Conservation (phyloP, 2,797 vertebrate genomes). For the Oryzias dopingdopingensis region DNA sequence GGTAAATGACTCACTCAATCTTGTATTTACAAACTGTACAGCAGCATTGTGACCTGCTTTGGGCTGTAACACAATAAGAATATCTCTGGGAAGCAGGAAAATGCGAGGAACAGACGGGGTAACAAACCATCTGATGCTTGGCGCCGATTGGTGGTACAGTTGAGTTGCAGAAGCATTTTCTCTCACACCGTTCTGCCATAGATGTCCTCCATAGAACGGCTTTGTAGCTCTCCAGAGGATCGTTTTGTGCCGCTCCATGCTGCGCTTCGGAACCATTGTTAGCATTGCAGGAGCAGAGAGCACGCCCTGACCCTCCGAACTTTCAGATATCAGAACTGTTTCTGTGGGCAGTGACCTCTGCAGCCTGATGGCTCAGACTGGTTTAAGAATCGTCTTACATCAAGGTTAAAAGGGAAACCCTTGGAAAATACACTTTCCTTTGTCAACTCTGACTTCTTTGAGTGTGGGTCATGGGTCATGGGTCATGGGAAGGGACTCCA, state of each 20-base stretch:
- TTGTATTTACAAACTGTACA: conserved; percentile 10
- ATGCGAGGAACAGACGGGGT: no score
- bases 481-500: conserved; percentile 25
- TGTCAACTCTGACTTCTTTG: neutral
- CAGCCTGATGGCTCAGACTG: conserved; percentile 5
- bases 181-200: no score
- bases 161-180: conserved; percentile 24
- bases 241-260: neutral
- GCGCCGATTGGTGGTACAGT: conserved; percentile 30
- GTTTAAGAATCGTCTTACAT: neutral
- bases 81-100: neutral
- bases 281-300: no score
- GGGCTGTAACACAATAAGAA: conserved; percentile 20
- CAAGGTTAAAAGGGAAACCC: neutral
- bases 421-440: neutral
- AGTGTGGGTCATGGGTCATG: conserved; percentile 7
- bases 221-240: conserved; percentile 8
- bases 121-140: neutral
- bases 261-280: neutral
- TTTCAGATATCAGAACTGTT: no score
- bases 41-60: conserved; percentile 2
- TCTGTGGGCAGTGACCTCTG: conserved; percentile 12
- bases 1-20: conserved; percentile 1
- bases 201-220: neutral
- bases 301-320: no score